phyloP scores from a whole-genome alignment of 2,797 vertebrate genomes.

The Sphaeramia orbicularis region DNA sequence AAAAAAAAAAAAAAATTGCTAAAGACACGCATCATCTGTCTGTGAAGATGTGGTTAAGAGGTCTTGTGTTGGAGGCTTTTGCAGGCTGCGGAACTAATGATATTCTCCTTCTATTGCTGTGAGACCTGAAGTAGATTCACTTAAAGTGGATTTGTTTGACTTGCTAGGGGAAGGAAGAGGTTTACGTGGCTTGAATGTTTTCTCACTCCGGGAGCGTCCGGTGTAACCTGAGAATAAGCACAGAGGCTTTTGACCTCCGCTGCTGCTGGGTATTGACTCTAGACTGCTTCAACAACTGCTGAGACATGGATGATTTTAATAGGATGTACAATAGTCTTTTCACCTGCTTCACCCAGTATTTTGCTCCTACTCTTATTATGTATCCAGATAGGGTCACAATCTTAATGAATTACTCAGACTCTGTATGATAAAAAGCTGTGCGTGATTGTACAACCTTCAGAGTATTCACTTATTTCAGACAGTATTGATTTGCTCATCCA shows the following conservation, averaged over 20 bases:
- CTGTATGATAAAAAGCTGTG: slow-evolving; percentile 6
- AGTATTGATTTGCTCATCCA: slow-evolving; percentile 17
- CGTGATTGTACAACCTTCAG: slow-evolving; percentile 15
- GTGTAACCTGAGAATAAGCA: slow-evolving; percentile 56
- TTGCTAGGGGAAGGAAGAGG: slow-evolving; percentile 48
- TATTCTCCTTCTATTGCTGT: slow-evolving; percentile 9
- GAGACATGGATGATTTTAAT: slow-evolving; percentile 51
- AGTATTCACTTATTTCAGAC: slow-evolving; percentile 19
- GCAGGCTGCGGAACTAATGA: slow-evolving; percentile 31
- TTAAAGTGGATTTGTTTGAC: slow-evolving; percentile 60
- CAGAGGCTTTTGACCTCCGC: slow-evolving; percentile 44
- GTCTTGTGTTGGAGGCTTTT: slow-evolving; percentile 4
- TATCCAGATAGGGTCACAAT: slow-evolving; percentile 22
- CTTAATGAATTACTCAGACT: slow-evolving; percentile 19
- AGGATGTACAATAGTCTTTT: slow-evolving; percentile 26
- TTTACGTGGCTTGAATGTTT: slow-evolving; percentile 50
- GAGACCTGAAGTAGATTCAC: slow-evolving; percentile 34
- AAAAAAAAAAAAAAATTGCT: not conserved
- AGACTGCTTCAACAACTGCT: slow-evolving; percentile 59
- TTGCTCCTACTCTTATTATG: slow-evolving; percentile 28
- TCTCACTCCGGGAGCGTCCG: slow-evolving; percentile 24
- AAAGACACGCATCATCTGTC: slow-evolving; percentile 14
- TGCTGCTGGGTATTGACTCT: slow-evolving; percentile 51
- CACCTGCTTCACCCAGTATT: slow-evolving; percentile 17
- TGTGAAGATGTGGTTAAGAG: slow-evolving; percentile 24